Evolutionary conservation across 2,888 invertebrate species (phyloP).

Genomic region (Netelia fuscicornis): DNA sequence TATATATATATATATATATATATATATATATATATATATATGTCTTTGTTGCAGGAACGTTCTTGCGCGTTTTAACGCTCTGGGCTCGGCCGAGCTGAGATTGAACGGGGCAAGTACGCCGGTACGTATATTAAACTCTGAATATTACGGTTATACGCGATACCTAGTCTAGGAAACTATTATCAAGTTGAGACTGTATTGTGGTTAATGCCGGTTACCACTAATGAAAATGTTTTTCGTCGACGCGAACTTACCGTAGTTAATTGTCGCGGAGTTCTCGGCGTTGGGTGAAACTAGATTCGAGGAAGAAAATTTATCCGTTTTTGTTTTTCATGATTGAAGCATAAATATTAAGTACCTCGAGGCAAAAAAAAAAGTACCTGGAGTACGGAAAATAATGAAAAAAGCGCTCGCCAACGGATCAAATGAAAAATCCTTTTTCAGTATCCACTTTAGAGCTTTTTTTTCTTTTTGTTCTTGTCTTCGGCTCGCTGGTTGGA

Average conservation of each 20-base stretch:
- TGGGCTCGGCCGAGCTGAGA: constrained; percentile 35
- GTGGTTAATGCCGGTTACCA: not conserved
- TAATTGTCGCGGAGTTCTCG: constrained; percentile 24
- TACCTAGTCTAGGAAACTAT: constrained; percentile 16
- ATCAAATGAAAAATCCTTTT: not conserved
- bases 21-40: no score
- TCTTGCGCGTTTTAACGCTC: constrained; percentile 33
- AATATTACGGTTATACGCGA: constrained; percentile 38
- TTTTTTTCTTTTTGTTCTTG: not conserved
- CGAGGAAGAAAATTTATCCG: not conserved
- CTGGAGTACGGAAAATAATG: not conserved
- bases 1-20: no score
- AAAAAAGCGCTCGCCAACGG: not conserved
- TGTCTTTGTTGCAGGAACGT: not conserved
- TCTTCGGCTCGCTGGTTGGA: not conserved
- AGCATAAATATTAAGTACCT: not conserved
- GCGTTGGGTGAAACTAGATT: not conserved
- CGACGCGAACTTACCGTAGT: not conserved
- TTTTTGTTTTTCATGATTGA: not conserved
- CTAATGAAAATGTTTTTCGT: constrained; percentile 45
- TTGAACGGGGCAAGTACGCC: constrained; percentile 38
- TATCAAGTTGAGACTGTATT: constrained; percentile 25
- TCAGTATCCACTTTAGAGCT: not conserved
- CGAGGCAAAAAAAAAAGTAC: not conserved
- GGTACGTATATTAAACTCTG: constrained; percentile 45